Base-by-base conservation (phyloP, 2,113 vertebrate genomes). In the Myxocyprinus asiaticus region DNA sequence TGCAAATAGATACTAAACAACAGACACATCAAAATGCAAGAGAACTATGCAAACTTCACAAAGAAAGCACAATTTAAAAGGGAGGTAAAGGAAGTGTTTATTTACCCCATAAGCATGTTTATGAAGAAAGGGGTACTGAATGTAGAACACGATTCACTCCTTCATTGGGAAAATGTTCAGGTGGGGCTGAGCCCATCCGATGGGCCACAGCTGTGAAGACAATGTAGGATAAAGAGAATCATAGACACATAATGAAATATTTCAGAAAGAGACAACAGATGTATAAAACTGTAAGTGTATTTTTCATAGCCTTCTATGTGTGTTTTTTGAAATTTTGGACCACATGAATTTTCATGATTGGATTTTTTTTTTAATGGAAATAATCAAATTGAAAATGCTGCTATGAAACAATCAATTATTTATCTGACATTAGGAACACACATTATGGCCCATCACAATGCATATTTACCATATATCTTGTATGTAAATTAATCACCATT, bases 91-190 rank as follows among this genome's bases (percentile, higher is more conserved):
- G 17, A 0, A 14, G 1, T 2, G 6, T 0, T 10, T 5, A 11
- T 58, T 55, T 55, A 4, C 68, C 4, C 9, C 10, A 50, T 5
- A 88, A 89, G 74, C 88, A 90, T 82, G 89, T 89, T 67, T 90
- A 86, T 90, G 85, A 90, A 81, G 90, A 89, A 84, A 89, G 89
- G 84, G 82, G 84, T 86, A 89, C 22, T 33, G 22, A 33, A 33
- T 33, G 22, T 33, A 33, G 22, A 33, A 33, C 86, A 83, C 87
- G 89, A 86, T 90, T 91, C 86, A 89, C 86, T 87, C 86, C 89
- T 81, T 92, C 92, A 89, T 88, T 91, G 85, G 90, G 91, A 85
- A 92, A 89, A 87, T 89, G 91, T 89, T 92, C 90, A 81, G 90
- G 91, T 73, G 91, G 89, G 62, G 90, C 90, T 0, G 91, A 92